Percentiles rank a stretch among this genome's conserved stretches.
These are phyloP conservation scores for Latheticus oryzae DNA, from an alignment of 2,888 invertebrate species.

Conservation along the genomic window DNA sequence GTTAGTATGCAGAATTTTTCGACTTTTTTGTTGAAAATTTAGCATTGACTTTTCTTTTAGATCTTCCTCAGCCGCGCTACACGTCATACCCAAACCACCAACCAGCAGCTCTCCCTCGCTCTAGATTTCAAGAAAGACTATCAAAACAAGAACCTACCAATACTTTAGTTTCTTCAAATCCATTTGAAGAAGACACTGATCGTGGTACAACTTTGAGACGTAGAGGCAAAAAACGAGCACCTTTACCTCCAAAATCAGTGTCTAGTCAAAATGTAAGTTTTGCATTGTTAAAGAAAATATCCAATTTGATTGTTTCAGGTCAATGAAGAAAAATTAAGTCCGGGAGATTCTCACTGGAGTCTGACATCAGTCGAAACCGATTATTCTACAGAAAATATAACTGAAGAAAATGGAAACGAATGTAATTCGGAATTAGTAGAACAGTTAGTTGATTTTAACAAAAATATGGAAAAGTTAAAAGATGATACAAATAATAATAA, in stretches of 20 bases:
- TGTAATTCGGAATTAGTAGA: conserved; percentile 29
- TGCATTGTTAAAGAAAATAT: background rate
- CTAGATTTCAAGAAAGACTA: conserved; percentile 44
- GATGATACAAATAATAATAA: conserved; percentile 46
- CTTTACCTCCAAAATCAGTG: conserved; percentile 49
- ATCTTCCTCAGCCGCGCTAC: conserved; percentile 1
- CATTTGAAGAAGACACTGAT: conserved; percentile 41
- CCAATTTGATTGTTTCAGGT: conserved; percentile 31
- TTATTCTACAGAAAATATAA: conserved; percentile 44
- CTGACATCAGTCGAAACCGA: conserved; percentile 50
- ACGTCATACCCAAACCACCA: conserved; percentile 19
- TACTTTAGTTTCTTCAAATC: conserved; percentile 38
- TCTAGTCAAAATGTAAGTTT: conserved; percentile 37
- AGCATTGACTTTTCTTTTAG: conserved; percentile 1
- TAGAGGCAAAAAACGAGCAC: conserved; percentile 49
- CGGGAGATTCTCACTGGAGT: conserved; percentile 50
- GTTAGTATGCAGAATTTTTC: conserved; percentile 8
- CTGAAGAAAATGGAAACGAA: conserved; percentile 28
- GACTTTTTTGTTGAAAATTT: background rate
- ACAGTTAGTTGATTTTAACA: conserved; percentile 45
- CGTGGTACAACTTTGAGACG: conserved; percentile 19
- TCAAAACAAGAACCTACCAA: conserved; percentile 17
- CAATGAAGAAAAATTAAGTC: conserved; percentile 22
- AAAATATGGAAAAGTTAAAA: conserved; percentile 49
- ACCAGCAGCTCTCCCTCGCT: conserved; percentile 40